Percentiles rank a stretch among this genome's conserved stretches.
These are phyloP conservation scores for Sanderia malayensis DNA, from an alignment of 30 jellyfish, hydroid and myxozoan species.

Conservation along the genomic window DNA sequence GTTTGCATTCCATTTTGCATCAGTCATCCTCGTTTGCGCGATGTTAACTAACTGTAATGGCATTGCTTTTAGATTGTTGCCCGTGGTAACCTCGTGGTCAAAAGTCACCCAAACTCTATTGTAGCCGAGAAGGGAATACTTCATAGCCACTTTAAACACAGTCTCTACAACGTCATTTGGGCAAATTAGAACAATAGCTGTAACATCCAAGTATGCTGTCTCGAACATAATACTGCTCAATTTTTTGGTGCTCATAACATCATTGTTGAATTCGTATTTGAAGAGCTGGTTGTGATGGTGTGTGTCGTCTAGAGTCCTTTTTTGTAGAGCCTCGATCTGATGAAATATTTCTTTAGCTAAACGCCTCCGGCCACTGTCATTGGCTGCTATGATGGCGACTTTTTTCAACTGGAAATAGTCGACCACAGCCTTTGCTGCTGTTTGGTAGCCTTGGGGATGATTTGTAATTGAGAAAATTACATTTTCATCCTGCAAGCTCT, in stretches of 20 bases:
- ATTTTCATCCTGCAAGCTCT: background rate
- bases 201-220: background rate
- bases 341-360: background rate
- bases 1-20: background rate
- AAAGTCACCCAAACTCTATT: background rate
- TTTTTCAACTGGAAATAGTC: constrained; percentile 12
- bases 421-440: constrained; percentile 8
- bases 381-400: constrained; percentile 20
- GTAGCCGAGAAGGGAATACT: background rate
- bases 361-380: background rate
- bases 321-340: background rate
- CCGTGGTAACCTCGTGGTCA: background rate
- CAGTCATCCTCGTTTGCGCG: background rate
- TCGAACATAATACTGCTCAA: background rate
- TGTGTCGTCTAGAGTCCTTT: background rate
- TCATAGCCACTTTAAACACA: background rate
- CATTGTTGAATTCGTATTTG: background rate
- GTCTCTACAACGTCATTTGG: background rate
- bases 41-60: background rate
- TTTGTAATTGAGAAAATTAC: background rate
- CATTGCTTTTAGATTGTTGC: background rate
- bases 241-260: background rate
- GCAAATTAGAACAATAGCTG: background rate
- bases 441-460: background rate
- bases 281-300: background rate